Percentiles rank a stretch among this genome's conserved stretches.
Conservation (phyloP, 2,113 vertebrate genomes). For the Poecile atricapillus region DNA sequence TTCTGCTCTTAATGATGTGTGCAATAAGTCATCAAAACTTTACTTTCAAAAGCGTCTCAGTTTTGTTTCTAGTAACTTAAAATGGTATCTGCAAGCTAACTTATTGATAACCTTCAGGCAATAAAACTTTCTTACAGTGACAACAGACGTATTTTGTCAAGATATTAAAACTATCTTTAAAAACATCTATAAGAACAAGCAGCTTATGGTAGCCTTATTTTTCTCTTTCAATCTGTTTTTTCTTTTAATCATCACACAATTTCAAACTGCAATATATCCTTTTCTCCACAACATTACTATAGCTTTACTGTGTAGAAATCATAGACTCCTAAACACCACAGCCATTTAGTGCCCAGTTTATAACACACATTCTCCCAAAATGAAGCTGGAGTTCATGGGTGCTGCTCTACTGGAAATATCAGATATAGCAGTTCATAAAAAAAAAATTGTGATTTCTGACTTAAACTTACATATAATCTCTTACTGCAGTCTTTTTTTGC, state of each 20-base stretch:
- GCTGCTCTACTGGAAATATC: not conserved
- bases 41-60: not conserved
- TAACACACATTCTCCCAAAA: not conserved
- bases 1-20: not conserved
- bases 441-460: not conserved
- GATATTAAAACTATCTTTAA: not conserved
- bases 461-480: not conserved
- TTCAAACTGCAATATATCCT: not conserved
- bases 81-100: conserved; percentile 1
- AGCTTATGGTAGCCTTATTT: not conserved
- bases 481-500: not conserved
- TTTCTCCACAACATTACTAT: not conserved
- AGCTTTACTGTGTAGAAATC: not conserved
- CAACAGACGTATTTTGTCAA: not conserved
- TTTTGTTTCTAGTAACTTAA: not conserved
- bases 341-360: not conserved
- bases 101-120: conserved; percentile 25
- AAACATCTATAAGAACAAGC: not conserved
- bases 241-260: not conserved
- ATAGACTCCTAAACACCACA: not conserved
- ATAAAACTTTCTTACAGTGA: not conserved
- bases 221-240: not conserved
- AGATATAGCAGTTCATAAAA: not conserved
- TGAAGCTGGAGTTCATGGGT: not conserved
- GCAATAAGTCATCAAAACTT: not conserved